Conservation (phyloP, 2,888 invertebrate species). For the Cataglyphis cursor region DNA sequence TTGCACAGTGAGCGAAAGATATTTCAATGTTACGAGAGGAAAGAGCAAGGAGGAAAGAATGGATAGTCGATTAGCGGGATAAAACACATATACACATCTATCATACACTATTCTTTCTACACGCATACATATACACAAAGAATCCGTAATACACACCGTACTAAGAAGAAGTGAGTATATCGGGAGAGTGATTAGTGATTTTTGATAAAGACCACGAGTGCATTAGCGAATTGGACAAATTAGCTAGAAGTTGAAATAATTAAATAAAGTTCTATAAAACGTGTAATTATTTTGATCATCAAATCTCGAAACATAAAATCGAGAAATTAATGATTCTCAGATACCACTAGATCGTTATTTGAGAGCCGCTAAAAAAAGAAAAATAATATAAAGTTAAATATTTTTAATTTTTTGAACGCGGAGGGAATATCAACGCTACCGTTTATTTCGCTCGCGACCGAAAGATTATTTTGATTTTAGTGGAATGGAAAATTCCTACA, state of each 20-base stretch:
- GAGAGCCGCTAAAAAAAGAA: conserved; percentile 46
- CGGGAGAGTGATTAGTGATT: conserved; percentile 48
- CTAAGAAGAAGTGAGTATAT: conserved; percentile 27
- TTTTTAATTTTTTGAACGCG: conserved; percentile 42
- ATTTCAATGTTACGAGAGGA: conserved; percentile 34
- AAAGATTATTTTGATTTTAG: conserved; percentile 48
- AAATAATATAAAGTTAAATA: conserved; percentile 15
- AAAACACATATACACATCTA: conserved; percentile 52
- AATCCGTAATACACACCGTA: conserved; percentile 44
- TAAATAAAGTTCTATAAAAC: conserved; percentile 45
- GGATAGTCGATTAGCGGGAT: conserved; percentile 49
- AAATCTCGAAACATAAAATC: conserved; percentile 47
- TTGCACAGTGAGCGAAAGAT: conserved; percentile 62
- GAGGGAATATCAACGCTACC: conserved; percentile 26
- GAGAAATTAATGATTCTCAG: conserved; percentile 30
- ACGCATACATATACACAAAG: conserved; percentile 49
- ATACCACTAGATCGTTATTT: conserved; percentile 45
- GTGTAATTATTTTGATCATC: conserved; percentile 53
- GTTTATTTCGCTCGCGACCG: conserved; percentile 60
- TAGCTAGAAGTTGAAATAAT: conserved; percentile 33
- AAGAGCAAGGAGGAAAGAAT: conserved; percentile 33
- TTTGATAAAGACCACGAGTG: conserved; percentile 61
- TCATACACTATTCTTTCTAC: conserved; percentile 35
- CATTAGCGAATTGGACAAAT: conserved; percentile 59
- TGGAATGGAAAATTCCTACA: conserved; percentile 74